These are phyloP conservation scores for Ptychodera flava DNA, from an alignment of 35 echinoderm and acorn worm species.

Conservation along the genomic window DNA sequence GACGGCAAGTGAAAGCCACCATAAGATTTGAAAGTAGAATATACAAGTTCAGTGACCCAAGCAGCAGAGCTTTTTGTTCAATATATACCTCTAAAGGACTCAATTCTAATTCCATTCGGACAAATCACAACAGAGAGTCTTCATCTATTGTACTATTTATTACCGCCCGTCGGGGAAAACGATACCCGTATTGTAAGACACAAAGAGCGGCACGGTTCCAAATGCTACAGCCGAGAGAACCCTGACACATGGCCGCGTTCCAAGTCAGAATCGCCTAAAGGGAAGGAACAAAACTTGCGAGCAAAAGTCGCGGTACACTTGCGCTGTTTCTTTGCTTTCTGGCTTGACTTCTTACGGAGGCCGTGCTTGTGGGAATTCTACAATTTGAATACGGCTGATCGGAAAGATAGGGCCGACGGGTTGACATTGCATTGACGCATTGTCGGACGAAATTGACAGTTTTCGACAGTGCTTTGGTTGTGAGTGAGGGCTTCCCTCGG, in stretches of 20 bases:
- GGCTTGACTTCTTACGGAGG: too few relatives aligned
- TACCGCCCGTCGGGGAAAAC: neutral
- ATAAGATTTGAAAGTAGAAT: neutral
- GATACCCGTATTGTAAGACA: neutral
- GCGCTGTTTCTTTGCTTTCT: too few relatives aligned
- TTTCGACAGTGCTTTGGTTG: too few relatives aligned
- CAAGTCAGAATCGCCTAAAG: neutral
- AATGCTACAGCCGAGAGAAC: neutral
- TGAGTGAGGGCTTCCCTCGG: too few relatives aligned
- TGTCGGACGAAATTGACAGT: too few relatives aligned
- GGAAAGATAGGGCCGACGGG: too few relatives aligned
- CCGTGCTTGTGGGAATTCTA: too few relatives aligned
- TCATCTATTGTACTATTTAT: neutral
- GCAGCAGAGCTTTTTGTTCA: neutral
- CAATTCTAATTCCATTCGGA: neutral
- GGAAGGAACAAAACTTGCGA: neutral
- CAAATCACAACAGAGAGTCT: neutral
- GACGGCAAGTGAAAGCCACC: neutral
- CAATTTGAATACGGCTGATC: too few relatives aligned
- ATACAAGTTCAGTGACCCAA: neutral
- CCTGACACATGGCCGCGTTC: neutral
- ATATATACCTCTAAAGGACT: neutral
- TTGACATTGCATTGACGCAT: too few relatives aligned
- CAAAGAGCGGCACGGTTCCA: neutral
- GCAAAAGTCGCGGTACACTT: neutral